These are phyloP conservation scores for Ornithoptera alexandrae DNA, from an alignment of 2,888 invertebrate species.

Conservation along the genomic window DNA sequence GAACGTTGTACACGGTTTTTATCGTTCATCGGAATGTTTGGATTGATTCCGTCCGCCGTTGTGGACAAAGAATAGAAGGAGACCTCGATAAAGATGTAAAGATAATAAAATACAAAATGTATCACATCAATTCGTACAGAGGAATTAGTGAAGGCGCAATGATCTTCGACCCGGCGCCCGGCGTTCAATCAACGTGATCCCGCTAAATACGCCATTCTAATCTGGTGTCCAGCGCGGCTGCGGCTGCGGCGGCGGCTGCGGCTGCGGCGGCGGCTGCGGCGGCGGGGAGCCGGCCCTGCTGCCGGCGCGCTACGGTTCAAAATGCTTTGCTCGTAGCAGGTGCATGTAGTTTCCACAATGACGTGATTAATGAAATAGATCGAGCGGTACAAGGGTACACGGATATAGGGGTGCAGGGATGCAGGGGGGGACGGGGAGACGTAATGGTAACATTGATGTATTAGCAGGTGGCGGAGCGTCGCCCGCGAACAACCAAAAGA, in stretches of 20 bases:
- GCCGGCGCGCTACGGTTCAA: conserved; percentile 36
- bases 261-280: conserved; percentile 2
- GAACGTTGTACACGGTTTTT: too few relatives aligned
- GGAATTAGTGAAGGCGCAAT: conserved; percentile 59
- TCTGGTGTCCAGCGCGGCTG: conserved; percentile 33
- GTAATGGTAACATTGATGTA: conserved; percentile 67
- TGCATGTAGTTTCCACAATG: conserved; percentile 53
- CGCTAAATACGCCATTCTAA: conserved; percentile 58
- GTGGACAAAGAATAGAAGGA: too few relatives aligned
- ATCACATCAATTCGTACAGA: conserved; percentile 59
- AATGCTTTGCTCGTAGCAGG: conserved; percentile 33
- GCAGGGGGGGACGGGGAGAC: conserved; percentile 41
- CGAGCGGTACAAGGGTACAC: conserved; percentile 44
- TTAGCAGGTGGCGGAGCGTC: conserved; percentile 41
- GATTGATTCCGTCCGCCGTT: too few relatives aligned
- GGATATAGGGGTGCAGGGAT: too few relatives aligned
- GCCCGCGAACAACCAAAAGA: too few relatives aligned
- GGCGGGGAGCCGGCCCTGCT: conserved; percentile 40
- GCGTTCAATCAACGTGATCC: conserved; percentile 73
- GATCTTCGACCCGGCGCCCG: conserved; percentile 63
- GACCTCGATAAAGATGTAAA: too few relatives aligned
- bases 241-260: conserved; percentile 7
- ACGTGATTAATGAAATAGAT: conserved; percentile 69
- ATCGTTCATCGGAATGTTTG: too few relatives aligned
- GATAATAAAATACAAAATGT: conserved; percentile 4